Base-by-base conservation (phyloP, 2,797 vertebrate species). In the Selene dorsalis region DNA sequence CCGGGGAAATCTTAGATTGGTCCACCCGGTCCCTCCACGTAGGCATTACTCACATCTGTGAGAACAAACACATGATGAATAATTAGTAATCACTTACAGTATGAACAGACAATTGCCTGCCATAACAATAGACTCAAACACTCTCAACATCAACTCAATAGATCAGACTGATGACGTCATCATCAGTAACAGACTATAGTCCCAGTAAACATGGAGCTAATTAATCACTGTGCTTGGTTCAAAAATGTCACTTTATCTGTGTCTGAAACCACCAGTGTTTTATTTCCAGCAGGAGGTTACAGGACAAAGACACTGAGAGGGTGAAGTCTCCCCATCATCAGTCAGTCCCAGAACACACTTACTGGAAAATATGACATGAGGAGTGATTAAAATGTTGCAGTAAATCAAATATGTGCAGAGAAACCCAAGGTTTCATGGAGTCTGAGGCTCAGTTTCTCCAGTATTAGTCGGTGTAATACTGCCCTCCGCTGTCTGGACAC, bases 401-500 rank as follows among this genome's bases (percentile, higher is more conserved):
- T 48, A 48, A 55, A 77, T 70, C 30, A 63, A 6, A 0, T 28
- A 3, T 59, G 3, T 67, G 38, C 26, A 32, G 8, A 14, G 30
- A 35, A 22, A 70, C 18, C 20, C 1, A 48, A 50, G 2, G 68
- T 76, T 77, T 77, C 24, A 24, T 26, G 1, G 41, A 45, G 39
- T 47, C 28, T 71, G 45, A 35, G 39, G 39, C 20, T 47, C 7
- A 30, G 50, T 81, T 65, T 77, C 65, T 48, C n/a, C 57, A 50
- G 12, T 18, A 2, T 39, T 17, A 53, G n/a, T 41, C 3, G 48
- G 70, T 28, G 62, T 75, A 59, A 86, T 65, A 69, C 85, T 88
- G 90, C 91, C 89, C 81, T 87, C 87, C 52, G 84, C 86, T 91
- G 88, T 82, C 67, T 69, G 60, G 47, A 80, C 61, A 63, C 28